These are phyloP conservation scores for Denticeps clupeoides DNA, from an alignment of 2,797 vertebrate genomes.

Conservation along the genomic window DNA sequence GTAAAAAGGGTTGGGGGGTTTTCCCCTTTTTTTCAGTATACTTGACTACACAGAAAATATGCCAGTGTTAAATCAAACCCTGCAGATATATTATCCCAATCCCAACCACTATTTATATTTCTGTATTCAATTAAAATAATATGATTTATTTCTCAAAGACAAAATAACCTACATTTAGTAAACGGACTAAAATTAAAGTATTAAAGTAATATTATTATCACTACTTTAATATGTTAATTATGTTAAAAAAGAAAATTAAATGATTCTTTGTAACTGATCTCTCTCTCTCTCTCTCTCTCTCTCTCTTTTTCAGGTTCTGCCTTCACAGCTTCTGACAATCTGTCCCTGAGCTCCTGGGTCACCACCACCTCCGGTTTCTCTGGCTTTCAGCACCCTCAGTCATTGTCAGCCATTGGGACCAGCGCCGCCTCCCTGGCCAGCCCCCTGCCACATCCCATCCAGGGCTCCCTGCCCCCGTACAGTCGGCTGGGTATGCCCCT, in stretches of 20 bases:
- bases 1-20: too few relatives aligned
- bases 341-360: slow-evolving; percentile 94
- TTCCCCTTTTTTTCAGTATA: too few relatives aligned
- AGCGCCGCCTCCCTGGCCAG: slow-evolving; percentile 67
- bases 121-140: too few relatives aligned
- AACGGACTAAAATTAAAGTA: too few relatives aligned
- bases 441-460: slow-evolving; percentile 84
- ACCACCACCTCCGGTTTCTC: slow-evolving; percentile 83
- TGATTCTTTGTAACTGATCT: not conserved
- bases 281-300: not conserved
- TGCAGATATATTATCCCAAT: too few relatives aligned
- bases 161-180: too few relatives aligned
- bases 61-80: too few relatives aligned
- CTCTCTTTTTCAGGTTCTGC: slow-evolving; percentile 69
- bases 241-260: not conserved
- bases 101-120: too few relatives aligned
- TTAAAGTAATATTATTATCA: too few relatives aligned
- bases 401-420: slow-evolving; percentile 76
- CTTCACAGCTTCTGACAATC: slow-evolving; percentile 88
- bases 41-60: too few relatives aligned
- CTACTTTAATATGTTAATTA: not conserved
- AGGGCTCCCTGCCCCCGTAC: slow-evolving; percentile 87
- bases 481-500: slow-evolving; percentile 87
- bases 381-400: slow-evolving; percentile 87
- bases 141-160: too few relatives aligned